Conservation (phyloP, 2,888 invertebrate genomes). For the Calameuta idolon region DNA sequence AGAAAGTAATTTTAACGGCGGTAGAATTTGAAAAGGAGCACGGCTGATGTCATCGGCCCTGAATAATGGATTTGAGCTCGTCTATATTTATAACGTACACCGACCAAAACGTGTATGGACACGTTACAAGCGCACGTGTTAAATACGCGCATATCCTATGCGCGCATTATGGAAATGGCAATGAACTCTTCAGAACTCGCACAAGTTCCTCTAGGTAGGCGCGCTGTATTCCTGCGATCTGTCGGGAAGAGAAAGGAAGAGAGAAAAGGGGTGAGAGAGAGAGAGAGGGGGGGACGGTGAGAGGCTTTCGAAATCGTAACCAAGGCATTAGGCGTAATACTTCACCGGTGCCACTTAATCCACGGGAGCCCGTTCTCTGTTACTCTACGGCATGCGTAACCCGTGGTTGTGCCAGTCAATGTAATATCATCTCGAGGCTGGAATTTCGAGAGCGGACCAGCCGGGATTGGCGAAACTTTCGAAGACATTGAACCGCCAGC, state of each 20-base stretch:
- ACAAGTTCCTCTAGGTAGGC: too few species aligned
- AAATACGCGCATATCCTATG: not conserved
- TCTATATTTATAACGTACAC: too few species aligned
- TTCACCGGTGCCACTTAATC: not conserved
- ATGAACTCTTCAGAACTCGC: constrained; percentile 30
- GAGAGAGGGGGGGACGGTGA: not conserved
- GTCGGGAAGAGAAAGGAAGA: not conserved
- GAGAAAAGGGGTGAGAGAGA: not conserved
- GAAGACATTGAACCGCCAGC: constrained; percentile 53
- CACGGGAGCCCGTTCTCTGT: not conserved
- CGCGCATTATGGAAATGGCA: constrained; percentile 29
- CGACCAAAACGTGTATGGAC: too few species aligned
- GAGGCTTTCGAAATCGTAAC: constrained; percentile 37
- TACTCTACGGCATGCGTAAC: not conserved
- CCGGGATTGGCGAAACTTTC: constrained; percentile 50
- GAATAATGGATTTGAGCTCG: constrained; percentile 1
- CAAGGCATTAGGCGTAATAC: constrained; percentile 9
- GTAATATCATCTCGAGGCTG: constrained; percentile 18
- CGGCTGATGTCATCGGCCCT: constrained; percentile 1
- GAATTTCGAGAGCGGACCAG: constrained; percentile 53
- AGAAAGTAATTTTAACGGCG: not conserved
- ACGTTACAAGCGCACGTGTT: not conserved
- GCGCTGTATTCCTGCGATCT: too few species aligned
- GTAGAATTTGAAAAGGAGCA: not conserved
- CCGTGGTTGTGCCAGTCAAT: not conserved